Conservation (phyloP, 2,888 invertebrate genomes). For the Synanthedon andrenaeformis region DNA sequence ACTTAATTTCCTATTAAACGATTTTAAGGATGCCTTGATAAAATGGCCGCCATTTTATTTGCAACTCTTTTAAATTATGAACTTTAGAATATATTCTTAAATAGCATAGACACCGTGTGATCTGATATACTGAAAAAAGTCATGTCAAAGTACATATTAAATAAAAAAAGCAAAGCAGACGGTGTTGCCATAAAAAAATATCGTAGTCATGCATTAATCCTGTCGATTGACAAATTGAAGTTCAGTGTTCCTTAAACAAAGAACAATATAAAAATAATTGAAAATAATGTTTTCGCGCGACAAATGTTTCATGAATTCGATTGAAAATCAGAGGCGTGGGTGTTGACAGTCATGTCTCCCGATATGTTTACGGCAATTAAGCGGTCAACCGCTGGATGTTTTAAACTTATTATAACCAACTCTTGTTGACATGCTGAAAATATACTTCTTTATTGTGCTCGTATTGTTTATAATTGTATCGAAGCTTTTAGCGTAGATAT, state of each 20-base stretch:
- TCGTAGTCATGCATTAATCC: too few species aligned
- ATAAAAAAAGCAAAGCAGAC: too few species aligned
- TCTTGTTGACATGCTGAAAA: slow-evolving; percentile 24
- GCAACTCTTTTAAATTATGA: too few species aligned
- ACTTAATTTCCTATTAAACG: slow-evolving; percentile 62
- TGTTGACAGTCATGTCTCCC: slow-evolving; percentile 21
- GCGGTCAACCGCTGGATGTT: slow-evolving; percentile 26
- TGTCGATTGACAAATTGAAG: not conserved
- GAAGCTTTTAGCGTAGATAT: not conserved
- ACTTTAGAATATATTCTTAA: too few species aligned
- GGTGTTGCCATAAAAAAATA: too few species aligned
- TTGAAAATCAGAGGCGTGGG: slow-evolving; percentile 30
- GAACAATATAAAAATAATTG: too few species aligned
- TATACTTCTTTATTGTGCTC: slow-evolving; percentile 21
- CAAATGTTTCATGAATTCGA: slow-evolving; percentile 3
- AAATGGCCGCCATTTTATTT: slow-evolving; percentile 23
- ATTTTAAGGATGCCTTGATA: slow-evolving; percentile 7
- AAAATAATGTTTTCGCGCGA: slow-evolving; percentile 3
- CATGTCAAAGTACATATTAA: too few species aligned
- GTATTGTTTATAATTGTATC: slow-evolving; percentile 1
- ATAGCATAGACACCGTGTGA: too few species aligned
- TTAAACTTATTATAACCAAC: slow-evolving; percentile 40
- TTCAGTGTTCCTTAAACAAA: too few species aligned
- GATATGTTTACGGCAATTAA: slow-evolving; percentile 32
- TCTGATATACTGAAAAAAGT: too few species aligned